A percentile compares a stretch with the other conserved stretches of the same genome.
These are phyloP conservation scores for Xiphias gladius DNA, from an alignment of 2,113 vertebrate genomes.

Conservation along the genomic window DNA sequence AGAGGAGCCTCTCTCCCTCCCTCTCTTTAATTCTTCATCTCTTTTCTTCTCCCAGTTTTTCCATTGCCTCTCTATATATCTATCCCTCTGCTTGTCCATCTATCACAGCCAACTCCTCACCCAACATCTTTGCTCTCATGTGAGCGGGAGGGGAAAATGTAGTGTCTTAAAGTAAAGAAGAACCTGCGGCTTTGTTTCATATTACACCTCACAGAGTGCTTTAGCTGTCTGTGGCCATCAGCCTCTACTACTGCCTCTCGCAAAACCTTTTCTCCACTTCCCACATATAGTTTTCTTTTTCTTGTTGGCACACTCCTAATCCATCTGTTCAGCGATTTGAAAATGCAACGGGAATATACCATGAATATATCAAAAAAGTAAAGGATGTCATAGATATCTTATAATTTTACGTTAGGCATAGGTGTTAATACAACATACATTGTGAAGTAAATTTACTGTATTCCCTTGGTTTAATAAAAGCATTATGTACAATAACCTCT, in stretches of 20 bases:
- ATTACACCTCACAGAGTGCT: constrained; percentile 66
- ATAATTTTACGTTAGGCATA: neutral
- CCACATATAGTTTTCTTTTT: constrained; percentile 31
- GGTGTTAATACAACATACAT: neutral
- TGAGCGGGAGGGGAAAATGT: constrained; percentile 72
- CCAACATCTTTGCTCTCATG: constrained; percentile 60
- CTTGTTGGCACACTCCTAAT: neutral
- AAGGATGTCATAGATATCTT: neutral
- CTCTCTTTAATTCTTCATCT: constrained; percentile 69
- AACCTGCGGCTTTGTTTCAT: constrained; percentile 72
- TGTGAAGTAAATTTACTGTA: neutral
- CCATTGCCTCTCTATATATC: constrained; percentile 44
- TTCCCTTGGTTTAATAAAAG: neutral
- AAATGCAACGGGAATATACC: neutral
- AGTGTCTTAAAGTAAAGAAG: constrained; percentile 69
- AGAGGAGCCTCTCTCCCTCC: constrained; percentile 56
- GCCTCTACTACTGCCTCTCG: constrained; percentile 48
- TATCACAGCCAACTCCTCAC: constrained; percentile 70
- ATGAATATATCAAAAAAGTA: neutral
- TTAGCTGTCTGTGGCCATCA: constrained; percentile 75
- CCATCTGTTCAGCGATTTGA: neutral
- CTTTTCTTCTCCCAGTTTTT: constrained; percentile 56
- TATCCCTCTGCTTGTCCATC: constrained; percentile 72
- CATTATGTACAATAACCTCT: no score
- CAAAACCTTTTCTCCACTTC: constrained; percentile 33